phyloP scores from a whole-genome alignment of 2,113 vertebrate species.

The Neolamprologus sp. region DNA sequence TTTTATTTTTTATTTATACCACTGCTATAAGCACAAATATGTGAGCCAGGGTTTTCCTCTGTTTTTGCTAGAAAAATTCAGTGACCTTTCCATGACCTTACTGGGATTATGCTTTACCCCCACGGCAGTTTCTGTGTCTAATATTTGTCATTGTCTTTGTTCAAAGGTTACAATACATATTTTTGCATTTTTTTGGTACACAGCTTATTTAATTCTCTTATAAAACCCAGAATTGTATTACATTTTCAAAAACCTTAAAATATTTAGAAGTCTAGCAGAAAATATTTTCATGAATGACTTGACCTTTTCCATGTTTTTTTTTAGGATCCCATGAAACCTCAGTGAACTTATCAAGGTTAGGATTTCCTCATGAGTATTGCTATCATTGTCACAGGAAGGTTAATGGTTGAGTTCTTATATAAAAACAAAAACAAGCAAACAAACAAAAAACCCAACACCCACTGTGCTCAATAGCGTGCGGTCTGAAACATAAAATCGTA shows the following conservation, averaged over 20 bases:
- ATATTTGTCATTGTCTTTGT: conserved; percentile 50
- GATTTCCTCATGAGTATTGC: background rate
- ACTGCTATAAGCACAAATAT: background rate
- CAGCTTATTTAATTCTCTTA: background rate
- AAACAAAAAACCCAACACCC: background rate
- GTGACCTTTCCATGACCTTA: conserved; percentile 32
- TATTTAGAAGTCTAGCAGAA: background rate
- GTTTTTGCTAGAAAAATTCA: background rate
- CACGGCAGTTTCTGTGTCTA: conserved; percentile 23
- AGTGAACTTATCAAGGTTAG: background rate
- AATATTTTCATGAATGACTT: background rate
- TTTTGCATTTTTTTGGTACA: conserved; percentile 21
- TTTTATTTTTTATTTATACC: background rate
- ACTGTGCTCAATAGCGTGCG: background rate
- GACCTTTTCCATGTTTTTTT: background rate
- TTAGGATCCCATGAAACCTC: background rate
- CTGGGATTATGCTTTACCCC: conserved; percentile 25
- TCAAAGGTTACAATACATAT: conserved; percentile 57
- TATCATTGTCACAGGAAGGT: background rate
- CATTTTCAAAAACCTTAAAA: background rate
- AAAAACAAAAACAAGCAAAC: background rate
- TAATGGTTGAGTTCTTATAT: background rate
- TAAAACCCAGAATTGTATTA: background rate
- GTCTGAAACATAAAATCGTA: background rate
- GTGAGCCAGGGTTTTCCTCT: background rate